Base-by-base conservation (phyloP, 2,888 invertebrate species). In the Coleophora flavipennella region DNA sequence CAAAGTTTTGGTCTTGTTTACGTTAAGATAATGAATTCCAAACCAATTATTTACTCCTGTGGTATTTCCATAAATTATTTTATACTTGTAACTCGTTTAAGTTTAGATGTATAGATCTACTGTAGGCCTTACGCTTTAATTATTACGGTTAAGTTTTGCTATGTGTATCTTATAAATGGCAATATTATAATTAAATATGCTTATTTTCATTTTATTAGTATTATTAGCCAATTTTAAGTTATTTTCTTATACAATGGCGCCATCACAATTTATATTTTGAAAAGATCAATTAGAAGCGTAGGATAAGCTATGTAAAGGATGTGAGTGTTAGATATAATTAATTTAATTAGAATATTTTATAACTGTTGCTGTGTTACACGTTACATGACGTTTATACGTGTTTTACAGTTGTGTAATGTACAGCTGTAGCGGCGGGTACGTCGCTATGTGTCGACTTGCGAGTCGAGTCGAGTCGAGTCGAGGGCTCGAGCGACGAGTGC, bases 171-270 rank as follows among this genome's bases (percentile, higher is more conserved):
- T 59, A 52, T 57, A 46, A 65, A 73, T 53, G 60, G 67, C 69
- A 69, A 72, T 70, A 72, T 62, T 59, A 64, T 67, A 56, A 62
- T 64, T 65, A 55, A 63, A 66, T 70, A 59, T 76, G 73, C 67
- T 69, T 62, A 57, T 70, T 67, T 9, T 66, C 65, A 62, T 68
- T 71, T 65, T 55, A 50, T 69, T 80, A 80, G 77, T n/a, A n/a
- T n/a, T n/a, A n/a, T 73, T 81, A 81, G 80, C 75, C 67, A 80
- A 81, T 77, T 74, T 64, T 68, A 67, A 71, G 68, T 68, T 65
- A 47, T 53, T 60, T 58, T 56, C 51, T 50, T 65, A 62, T 65
- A 59, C 48, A 62, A 65, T 65, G 64, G 53, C 71, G 75, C 74
- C 81, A 83, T 81, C 83, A 83, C 83, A 83, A 80, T 76, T 41